These are phyloP conservation scores for Chirona hameri DNA, from an alignment of 2,888 invertebrate species.

Conservation along the genomic window DNA sequence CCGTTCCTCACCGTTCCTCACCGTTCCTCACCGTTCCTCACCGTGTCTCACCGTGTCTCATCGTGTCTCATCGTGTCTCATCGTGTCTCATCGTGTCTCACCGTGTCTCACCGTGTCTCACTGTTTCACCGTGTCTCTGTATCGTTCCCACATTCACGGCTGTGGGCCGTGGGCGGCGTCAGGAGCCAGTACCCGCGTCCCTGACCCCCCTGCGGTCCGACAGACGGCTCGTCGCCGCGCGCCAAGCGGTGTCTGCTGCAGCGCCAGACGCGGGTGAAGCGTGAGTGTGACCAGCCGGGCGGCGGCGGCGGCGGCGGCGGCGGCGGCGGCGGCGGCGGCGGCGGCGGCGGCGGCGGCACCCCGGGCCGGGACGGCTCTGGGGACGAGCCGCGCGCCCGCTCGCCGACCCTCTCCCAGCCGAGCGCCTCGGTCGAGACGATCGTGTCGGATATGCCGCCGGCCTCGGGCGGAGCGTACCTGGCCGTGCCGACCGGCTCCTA, in stretches of 20 bases:
- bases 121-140: too few relatives aligned
- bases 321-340: background rate
- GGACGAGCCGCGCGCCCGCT: background rate
- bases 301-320: background rate
- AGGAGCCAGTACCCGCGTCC: too few relatives aligned
- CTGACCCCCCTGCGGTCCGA: background rate
- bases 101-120: too few relatives aligned
- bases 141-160: too few relatives aligned
- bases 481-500: background rate
- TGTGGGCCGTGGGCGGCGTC: too few relatives aligned
- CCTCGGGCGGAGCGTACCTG: background rate
- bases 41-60: too few relatives aligned
- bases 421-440: slow-evolving; percentile 4
- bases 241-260: slow-evolving; percentile 14
- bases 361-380: too few relatives aligned
- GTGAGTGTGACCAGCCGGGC: background rate
- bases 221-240: slow-evolving; percentile 9
- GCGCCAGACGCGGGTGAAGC: slow-evolving; percentile 13
- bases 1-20: too few relatives aligned
- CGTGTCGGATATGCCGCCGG: background rate
- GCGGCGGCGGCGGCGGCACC: too few relatives aligned
- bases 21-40: too few relatives aligned
- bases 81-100: too few relatives aligned
- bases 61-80: too few relatives aligned
- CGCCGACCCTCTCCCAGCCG: background rate